A percentile compares a stretch with the other conserved stretches of the same genome.
phyloP scores from a whole-genome alignment of 2,797 vertebrate genomes.

The Catamblyrhynchus diadema region DNA sequence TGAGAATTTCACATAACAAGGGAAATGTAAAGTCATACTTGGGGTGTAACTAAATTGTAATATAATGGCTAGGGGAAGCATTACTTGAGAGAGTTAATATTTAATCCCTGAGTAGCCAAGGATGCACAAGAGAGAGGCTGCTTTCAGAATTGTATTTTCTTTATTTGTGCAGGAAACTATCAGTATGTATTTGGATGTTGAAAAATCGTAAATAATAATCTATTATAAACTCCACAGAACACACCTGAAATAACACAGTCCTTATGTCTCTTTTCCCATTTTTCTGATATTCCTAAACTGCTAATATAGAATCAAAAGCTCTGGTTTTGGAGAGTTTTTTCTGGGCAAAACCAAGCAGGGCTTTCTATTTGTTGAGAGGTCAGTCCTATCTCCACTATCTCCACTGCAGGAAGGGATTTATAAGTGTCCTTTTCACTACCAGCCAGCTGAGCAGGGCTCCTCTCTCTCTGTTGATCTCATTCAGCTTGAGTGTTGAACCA shows the following conservation, averaged over 20 bases:
- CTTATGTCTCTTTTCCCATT: not conserved
- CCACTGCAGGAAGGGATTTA: not conserved
- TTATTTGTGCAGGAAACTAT: not conserved
- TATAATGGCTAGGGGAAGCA: not conserved
- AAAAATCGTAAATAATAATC: not conserved
- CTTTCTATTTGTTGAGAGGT: not conserved
- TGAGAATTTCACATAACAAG: slow-evolving; percentile 33
- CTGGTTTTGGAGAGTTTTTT: not conserved
- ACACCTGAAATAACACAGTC: not conserved
- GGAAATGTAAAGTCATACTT: slow-evolving; percentile 47
- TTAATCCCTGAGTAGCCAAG: not conserved
- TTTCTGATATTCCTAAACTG: not conserved
- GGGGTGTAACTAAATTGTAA: slow-evolving; percentile 33
- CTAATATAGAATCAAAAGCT: not conserved
- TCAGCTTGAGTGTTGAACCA: not conserved
- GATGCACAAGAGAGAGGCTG: not conserved
- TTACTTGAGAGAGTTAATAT: slow-evolving; percentile 20
- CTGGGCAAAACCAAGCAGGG: not conserved
- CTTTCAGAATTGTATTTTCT: not conserved
- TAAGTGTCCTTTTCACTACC: not conserved
- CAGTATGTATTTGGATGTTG: not conserved
- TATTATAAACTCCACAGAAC: not conserved
- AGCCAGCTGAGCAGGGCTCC: not conserved
- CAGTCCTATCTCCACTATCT: not conserved
- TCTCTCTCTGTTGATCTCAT: not conserved